A percentile compares a stretch with the other conserved stretches of the same genome.
Conservation (phyloP, 1,140 invertebrate genomes). For the Hyposmocoma kahamanoa region DNA sequence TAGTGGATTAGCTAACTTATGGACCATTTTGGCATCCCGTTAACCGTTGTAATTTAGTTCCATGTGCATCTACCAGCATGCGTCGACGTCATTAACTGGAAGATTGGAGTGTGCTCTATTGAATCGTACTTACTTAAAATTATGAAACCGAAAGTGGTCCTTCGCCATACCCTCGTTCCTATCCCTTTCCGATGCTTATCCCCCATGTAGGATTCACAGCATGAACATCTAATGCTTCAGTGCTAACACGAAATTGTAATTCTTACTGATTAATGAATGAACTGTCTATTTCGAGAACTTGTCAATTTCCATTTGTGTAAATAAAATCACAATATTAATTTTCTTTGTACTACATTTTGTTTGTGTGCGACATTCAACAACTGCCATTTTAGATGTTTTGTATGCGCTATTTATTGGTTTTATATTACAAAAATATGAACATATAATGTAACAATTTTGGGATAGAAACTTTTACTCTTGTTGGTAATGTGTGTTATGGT, state of each 20-base stretch:
- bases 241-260: conserved; percentile 40
- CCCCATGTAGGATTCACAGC: conserved; percentile 19
- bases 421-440: too few species aligned
- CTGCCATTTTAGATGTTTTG: too few species aligned
- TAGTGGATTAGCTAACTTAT: conserved; percentile 57
- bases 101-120: conserved; percentile 34
- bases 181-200: conserved; percentile 21
- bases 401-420: too few species aligned
- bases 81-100: conserved; percentile 51
- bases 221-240: conserved; percentile 27
- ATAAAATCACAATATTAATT: too few species aligned
- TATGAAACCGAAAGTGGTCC: conserved; percentile 16
- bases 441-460: too few species aligned
- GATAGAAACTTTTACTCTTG: too few species aligned
- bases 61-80: conserved; percentile 62
- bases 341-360: too few species aligned
- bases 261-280: too few species aligned
- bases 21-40: conserved; percentile 35
- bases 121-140: conserved; percentile 8
- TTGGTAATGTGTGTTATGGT: conserved; percentile 7
- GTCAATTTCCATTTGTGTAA: too few species aligned
- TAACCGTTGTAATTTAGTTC: conserved; percentile 55
- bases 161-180: conserved; percentile 25
- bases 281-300: too few species aligned
- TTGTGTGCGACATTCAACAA: too few species aligned